These are phyloP conservation scores for Siniperca scherzeri DNA, from an alignment of 2,797 vertebrate genomes.

Conservation along the genomic window DNA sequence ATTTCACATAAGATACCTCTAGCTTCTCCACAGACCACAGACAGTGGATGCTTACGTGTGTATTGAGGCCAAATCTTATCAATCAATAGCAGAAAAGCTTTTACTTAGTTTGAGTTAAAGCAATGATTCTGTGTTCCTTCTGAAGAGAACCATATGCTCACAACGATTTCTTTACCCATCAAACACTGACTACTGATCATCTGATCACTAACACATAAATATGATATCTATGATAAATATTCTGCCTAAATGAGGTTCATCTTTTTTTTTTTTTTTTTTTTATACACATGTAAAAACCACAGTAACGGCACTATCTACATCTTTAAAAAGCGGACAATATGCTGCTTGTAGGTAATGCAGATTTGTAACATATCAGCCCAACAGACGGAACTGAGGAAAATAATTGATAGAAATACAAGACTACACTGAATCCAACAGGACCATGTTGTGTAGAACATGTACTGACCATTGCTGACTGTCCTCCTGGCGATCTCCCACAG, in stretches of 20 bases:
- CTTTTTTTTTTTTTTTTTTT: too few relatives aligned
- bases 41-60: not conserved
- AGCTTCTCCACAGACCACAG: constrained; percentile 31
- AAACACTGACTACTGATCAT: not conserved
- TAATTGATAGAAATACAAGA: not conserved
- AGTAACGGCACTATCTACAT: not conserved
- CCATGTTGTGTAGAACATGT: not conserved
- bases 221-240: not conserved
- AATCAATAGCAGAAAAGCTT: constrained; percentile 36
- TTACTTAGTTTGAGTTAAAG: constrained; percentile 14
- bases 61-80: constrained; percentile 22
- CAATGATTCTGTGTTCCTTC: not conserved
- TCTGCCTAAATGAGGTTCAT: not conserved
- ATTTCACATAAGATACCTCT: constrained; percentile 55
- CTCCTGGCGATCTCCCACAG: constrained; percentile 97
- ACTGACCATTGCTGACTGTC: constrained; percentile 97
- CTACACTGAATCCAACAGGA: not conserved
- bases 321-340: not conserved
- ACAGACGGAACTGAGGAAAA: not conserved
- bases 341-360: not conserved
- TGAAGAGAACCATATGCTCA: not conserved
- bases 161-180: not conserved
- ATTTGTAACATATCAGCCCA: not conserved
- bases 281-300: not conserved
- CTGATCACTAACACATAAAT: not conserved